Base-by-base conservation (phyloP, 2,888 invertebrate species). In the Hemaris fuciformis region DNA sequence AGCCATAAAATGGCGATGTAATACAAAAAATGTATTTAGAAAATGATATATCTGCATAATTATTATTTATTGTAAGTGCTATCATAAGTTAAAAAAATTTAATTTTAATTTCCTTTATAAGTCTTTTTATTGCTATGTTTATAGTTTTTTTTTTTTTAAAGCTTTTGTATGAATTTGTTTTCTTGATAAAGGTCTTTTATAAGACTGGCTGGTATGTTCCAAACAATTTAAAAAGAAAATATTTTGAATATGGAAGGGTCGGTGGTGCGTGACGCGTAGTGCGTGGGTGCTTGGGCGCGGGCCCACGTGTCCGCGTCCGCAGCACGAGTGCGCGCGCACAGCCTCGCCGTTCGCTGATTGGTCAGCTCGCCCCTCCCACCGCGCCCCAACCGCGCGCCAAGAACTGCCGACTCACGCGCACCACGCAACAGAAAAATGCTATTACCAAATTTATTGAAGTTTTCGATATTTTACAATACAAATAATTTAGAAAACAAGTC, bases 291-390 rank as follows among this genome's bases (percentile, higher is more conserved):
- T 69, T n/a, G n/a, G n/a, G 69, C 65, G 70, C 57, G 60, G 61
- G 67, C 69, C 76, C 88, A 86, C 89, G 87, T 87, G 88, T 80
- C 76, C 74, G 73, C 75, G 74, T 71, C 45, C 20, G 38, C 34
- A 34, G 57, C 27, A 13, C 48, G 20, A 60, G 53, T 68, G 81
- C 82, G 81, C 79, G 70, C 70, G 79, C 82, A 81, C 81, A 77
- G 70, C 69, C 71, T 70, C 66, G 79, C 77, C 69, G 75, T 67
- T 63, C 77, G 63, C 75, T 81, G 76, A 91, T 92, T 92, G 91
- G 91, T 66, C 76, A 71, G 57, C 74, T 68, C 80, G 63, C 81
- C 89, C 88, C 88, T 87, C 91, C 81, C 91, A 89, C 88, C 87
- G 84, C 77, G 71, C 74, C 71, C 63, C 66, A 58, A 63, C 64